phyloP scores from a whole-genome alignment of 2,888 invertebrate genomes.

The Psylliodes chrysocephalus region DNA sequence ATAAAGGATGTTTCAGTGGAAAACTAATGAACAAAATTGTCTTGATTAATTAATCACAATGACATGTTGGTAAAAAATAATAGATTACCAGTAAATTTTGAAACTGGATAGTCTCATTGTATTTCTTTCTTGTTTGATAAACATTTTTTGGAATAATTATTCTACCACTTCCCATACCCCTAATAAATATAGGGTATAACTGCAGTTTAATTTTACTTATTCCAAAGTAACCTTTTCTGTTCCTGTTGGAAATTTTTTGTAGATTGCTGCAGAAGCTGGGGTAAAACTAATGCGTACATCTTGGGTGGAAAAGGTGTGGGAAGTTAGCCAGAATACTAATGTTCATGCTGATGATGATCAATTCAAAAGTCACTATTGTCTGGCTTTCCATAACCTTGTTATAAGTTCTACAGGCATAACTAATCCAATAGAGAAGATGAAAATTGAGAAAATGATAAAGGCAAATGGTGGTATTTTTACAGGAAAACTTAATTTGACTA shows the following conservation, averaged over 20 bases:
- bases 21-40: no score
- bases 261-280: slow-evolving; percentile 76
- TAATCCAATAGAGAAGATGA: slow-evolving; percentile 69
- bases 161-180: no score
- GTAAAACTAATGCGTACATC: slow-evolving; percentile 79
- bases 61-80: no score
- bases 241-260: no score
- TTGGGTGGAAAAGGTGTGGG: slow-evolving; percentile 88
- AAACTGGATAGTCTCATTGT: no score
- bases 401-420: slow-evolving; percentile 82
- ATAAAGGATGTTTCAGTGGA: no score
- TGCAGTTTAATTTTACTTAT: no score
- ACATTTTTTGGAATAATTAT: no score
- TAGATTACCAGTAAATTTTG: no score
- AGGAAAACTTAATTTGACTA: slow-evolving; percentile 64
- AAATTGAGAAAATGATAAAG: slow-evolving; percentile 74
- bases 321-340: slow-evolving; percentile 71
- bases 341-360: slow-evolving; percentile 72
- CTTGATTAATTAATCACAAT: no score
- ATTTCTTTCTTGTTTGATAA: no score
- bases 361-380: slow-evolving; percentile 71
- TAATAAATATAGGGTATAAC: background rate
- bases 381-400: slow-evolving; percentile 80
- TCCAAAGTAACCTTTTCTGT: background rate
- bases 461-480: slow-evolving; percentile 75